A percentile compares a stretch with the other conserved stretches of the same genome.
These are phyloP conservation scores for Augochlorella aurata DNA, from an alignment of 2,888 invertebrate genomes.

Conservation along the genomic window DNA sequence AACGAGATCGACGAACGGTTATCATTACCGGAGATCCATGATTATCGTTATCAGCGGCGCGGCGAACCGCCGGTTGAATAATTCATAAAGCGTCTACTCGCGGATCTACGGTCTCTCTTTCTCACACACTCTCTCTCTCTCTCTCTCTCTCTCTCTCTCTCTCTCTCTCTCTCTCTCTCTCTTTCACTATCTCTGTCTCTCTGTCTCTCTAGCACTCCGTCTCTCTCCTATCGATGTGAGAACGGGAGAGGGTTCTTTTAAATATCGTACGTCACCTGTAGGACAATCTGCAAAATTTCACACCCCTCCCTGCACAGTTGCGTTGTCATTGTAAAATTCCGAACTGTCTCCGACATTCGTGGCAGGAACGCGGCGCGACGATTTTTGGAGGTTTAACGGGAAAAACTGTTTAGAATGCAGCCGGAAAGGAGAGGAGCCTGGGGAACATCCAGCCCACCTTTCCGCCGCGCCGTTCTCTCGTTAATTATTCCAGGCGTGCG, in stretches of 20 bases:
- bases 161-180: no score
- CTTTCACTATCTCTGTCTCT: no score
- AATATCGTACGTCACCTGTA: neutral
- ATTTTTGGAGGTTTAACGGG: neutral
- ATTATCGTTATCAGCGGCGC: slow-evolving; percentile 64
- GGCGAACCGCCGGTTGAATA: slow-evolving; percentile 57
- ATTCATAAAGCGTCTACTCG: slow-evolving; percentile 55
- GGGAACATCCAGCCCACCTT: slow-evolving; percentile 20
- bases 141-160: neutral
- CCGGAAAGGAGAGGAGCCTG: neutral
- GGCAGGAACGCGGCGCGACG: neutral
- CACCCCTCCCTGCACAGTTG: neutral
- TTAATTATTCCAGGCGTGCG: slow-evolving; percentile 70
- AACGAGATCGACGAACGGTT: slow-evolving; percentile 59
- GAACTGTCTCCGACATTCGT: neutral
- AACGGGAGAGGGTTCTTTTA: neutral
- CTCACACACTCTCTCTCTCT: slow-evolving; percentile 4
- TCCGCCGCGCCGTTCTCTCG: slow-evolving; percentile 53
- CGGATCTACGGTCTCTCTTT: slow-evolving; percentile 7
- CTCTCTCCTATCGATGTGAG: neutral
- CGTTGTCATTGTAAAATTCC: neutral
- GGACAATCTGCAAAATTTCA: neutral
- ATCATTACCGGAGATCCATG: slow-evolving; percentile 59
- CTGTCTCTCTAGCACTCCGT: slow-evolving; percentile 12
- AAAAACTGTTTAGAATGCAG: slow-evolving; percentile 17